Percentiles rank a stretch among this genome's conserved stretches.
Conservation (phyloP, 2,797 vertebrate genomes). For the Merluccius polli region DNA sequence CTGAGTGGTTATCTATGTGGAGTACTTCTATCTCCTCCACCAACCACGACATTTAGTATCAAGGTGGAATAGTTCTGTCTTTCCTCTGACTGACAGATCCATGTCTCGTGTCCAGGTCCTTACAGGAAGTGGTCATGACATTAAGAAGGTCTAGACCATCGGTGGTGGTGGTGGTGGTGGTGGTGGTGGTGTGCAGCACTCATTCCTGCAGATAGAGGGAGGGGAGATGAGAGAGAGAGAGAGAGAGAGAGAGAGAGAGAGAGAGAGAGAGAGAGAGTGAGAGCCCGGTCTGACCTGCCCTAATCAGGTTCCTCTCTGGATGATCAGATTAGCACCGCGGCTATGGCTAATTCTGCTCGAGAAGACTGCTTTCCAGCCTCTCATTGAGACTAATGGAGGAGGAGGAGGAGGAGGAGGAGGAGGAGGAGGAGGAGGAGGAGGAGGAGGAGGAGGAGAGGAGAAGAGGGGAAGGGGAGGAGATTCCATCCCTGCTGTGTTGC, state of each 20-base stretch:
- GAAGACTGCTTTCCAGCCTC: conserved; percentile 51
- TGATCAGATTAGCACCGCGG: conserved; percentile 64
- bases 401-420: conserved; percentile 56
- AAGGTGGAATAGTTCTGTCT: not conserved
- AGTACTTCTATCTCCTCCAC: not conserved
- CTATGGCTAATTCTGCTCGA: conserved; percentile 61
- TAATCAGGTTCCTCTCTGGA: conserved; percentile 64
- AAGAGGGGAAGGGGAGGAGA: not conserved
- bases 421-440: conserved; percentile 40
- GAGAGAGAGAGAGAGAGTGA: conserved; percentile 39
- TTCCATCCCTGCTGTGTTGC: not conserved
- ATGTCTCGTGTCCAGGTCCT: not conserved
- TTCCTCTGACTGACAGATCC: conserved; percentile 27
- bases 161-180: conserved; percentile 7
- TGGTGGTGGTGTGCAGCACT: conserved; percentile 20
- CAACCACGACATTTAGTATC: not conserved
- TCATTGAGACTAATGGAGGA: conserved; percentile 63
- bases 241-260: conserved; percentile 30
- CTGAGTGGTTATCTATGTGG: no score
- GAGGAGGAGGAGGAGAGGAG: not conserved
- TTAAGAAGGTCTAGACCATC: conserved; percentile 27
- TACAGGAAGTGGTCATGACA: conserved; percentile 18
- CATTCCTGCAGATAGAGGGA: conserved; percentile 46
- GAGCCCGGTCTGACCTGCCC: conserved; percentile 31
- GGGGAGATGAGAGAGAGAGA: conserved; percentile 32